These are phyloP conservation scores for Scalopus aquaticus DNA, from an alignment of 2,113 vertebrate species.

Conservation along the genomic window DNA sequence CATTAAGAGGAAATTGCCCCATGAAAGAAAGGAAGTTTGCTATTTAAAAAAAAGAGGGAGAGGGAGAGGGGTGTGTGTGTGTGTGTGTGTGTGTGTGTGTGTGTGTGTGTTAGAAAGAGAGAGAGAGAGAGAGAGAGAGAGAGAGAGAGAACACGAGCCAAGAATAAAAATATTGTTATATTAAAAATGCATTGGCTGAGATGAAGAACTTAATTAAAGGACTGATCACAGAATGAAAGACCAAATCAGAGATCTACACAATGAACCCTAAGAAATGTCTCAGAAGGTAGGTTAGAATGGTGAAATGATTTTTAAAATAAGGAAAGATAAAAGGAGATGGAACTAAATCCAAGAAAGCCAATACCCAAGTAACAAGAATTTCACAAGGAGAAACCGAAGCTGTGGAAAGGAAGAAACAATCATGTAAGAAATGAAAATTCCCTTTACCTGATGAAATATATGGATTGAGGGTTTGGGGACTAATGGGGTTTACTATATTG, in stretches of 20 bases:
- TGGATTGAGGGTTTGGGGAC: not conserved
- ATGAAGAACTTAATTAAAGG: not conserved
- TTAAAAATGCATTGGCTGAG: not conserved
- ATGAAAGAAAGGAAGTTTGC: not conserved
- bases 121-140: too few relatives aligned
- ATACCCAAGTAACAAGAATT: not conserved
- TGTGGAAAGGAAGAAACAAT: not conserved
- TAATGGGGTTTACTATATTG: not conserved
- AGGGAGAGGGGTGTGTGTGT: too few relatives aligned
- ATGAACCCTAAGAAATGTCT: not conserved
- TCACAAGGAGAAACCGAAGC: not conserved
- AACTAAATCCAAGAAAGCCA: not conserved
- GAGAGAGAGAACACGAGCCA: not conserved
- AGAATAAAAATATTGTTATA: not conserved
- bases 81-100: too few relatives aligned
- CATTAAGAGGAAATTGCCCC: not conserved
- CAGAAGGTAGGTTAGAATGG: conserved; percentile 14
- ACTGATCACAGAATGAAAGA: not conserved
- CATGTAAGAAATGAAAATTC: not conserved
- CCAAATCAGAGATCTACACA: not conserved
- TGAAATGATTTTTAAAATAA: not conserved
- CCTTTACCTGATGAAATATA: not conserved
- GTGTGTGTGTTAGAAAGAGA: too few relatives aligned
- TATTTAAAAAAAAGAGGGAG: not conserved
- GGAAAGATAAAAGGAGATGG: not conserved